A percentile compares a stretch with the other conserved stretches of the same genome.
These are phyloP conservation scores for Rhabdophis nuchalis DNA, from an alignment of 2,797 vertebrate species.

Conservation along the genomic window DNA sequence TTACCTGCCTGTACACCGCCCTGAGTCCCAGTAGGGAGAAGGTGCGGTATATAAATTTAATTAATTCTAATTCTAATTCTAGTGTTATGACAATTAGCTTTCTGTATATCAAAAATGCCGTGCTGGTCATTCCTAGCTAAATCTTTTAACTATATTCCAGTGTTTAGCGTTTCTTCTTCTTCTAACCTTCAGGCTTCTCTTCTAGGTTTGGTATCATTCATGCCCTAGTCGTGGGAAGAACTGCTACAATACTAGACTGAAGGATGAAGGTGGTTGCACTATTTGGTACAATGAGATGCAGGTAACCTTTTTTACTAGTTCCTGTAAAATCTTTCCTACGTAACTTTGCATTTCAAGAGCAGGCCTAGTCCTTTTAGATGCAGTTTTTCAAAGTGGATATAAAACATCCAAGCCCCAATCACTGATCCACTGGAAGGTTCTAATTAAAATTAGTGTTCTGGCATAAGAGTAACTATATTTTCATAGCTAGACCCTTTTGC, in stretches of 20 bases:
- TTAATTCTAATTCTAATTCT: no score
- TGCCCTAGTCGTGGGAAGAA: slow-evolving; percentile 91
- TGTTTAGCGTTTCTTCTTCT: neutral
- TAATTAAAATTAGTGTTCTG: neutral
- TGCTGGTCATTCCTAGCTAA: neutral
- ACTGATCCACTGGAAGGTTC: neutral
- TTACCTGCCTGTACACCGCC: no score
- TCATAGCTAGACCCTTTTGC: neutral
- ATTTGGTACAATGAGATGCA: slow-evolving; percentile 99
- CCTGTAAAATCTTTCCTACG: neutral
- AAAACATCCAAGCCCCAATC: neutral
- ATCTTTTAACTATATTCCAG: neutral
- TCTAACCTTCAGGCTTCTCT: neutral
- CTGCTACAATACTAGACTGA: slow-evolving; percentile 92
- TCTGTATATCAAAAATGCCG: neutral
- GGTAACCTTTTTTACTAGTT: slow-evolving; percentile 66
- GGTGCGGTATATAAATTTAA: no score
- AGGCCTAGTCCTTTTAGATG: neutral
- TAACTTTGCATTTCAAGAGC: neutral
- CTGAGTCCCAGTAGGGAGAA: no score
- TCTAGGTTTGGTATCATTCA: slow-evolving; percentile 96
- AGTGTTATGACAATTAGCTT: neutral
- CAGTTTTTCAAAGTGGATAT: neutral
- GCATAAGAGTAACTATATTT: neutral
- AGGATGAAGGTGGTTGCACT: slow-evolving; percentile 95